These are phyloP conservation scores for Mallateleia sp. DNA, from an alignment of 2,888 invertebrate genomes.

Conservation along the genomic window DNA sequence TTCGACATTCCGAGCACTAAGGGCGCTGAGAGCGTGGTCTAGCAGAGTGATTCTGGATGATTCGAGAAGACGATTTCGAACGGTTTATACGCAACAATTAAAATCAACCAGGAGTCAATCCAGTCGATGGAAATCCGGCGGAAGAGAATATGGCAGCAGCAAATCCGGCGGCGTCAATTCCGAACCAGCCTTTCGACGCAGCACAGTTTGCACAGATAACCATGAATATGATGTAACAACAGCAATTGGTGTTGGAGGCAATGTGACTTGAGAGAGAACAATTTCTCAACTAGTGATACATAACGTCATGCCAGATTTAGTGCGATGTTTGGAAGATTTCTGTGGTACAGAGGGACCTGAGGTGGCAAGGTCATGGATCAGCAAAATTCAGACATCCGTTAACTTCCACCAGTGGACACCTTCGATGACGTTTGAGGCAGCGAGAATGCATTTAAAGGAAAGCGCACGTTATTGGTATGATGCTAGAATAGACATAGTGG, in stretches of 20 bases:
- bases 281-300: not conserved
- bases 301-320: slow-evolving; percentile 39
- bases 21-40: not conserved
- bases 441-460: slow-evolving; percentile 14
- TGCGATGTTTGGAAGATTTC: slow-evolving; percentile 31
- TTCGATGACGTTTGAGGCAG: slow-evolving; percentile 47
- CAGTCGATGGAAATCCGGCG: no score
- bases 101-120: no score
- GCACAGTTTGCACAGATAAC: slow-evolving; percentile 1
- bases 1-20: not conserved
- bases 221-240: slow-evolving; percentile 17
- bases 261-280: slow-evolving; percentile 13
- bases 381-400: slow-evolving; percentile 24
- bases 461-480: slow-evolving; percentile 46
- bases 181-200: slow-evolving; percentile 14
- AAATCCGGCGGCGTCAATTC: no score
- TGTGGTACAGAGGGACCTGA: slow-evolving; percentile 31
- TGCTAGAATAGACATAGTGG: not conserved
- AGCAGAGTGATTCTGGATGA: not conserved
- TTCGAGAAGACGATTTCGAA: not conserved
- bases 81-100: not conserved
- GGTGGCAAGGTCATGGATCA: slow-evolving; percentile 12
- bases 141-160: no score
- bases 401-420: slow-evolving; percentile 37
- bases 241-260: not conserved